These are phyloP conservation scores for Siniperca chuatsi DNA, from an alignment of 2,113 vertebrate species.

Conservation along the genomic window DNA sequence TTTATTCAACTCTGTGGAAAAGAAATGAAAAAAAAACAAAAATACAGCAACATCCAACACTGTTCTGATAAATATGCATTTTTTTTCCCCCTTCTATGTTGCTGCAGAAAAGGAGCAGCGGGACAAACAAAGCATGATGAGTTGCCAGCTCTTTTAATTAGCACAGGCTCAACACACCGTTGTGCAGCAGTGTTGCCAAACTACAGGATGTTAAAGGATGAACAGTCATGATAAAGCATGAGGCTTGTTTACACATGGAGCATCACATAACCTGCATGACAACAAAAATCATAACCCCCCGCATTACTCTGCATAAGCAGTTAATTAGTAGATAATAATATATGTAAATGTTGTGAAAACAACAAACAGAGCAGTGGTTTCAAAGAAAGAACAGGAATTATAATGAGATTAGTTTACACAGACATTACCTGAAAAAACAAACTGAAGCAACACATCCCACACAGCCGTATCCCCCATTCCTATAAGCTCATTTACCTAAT, in stretches of 20 bases:
- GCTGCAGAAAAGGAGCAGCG: conserved; percentile 37
- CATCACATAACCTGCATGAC: conserved; percentile 16
- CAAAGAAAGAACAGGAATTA: conserved; percentile 2
- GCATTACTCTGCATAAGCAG: conserved; percentile 15
- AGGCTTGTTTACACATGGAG: conserved; percentile 48
- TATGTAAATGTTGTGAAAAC: conserved; percentile 30
- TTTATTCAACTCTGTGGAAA: conserved; percentile 47
- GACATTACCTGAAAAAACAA: conserved; percentile 10
- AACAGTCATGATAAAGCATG: conserved; percentile 36
- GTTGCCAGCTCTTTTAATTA: conserved; percentile 70
- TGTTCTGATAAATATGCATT: conserved; percentile 43
- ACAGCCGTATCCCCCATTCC: not conserved
- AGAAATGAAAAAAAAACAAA: conserved; percentile 11
- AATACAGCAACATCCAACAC: conserved; percentile 13
- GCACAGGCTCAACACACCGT: conserved; percentile 34
- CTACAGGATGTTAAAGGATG: conserved; percentile 37
- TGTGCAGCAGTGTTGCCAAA: conserved; percentile 42
- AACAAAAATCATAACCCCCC: not conserved
- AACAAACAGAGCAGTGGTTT: conserved; percentile 17
- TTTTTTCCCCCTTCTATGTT: not conserved
- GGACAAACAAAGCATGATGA: conserved; percentile 59
- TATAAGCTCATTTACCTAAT: conserved; percentile 3
- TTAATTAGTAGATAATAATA: conserved; percentile 27
- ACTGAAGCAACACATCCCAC: not conserved
- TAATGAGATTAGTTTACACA: conserved; percentile 11